phyloP scores from a whole-genome alignment of 1,140 invertebrate species.

The Brachionus koreanus region DNA sequence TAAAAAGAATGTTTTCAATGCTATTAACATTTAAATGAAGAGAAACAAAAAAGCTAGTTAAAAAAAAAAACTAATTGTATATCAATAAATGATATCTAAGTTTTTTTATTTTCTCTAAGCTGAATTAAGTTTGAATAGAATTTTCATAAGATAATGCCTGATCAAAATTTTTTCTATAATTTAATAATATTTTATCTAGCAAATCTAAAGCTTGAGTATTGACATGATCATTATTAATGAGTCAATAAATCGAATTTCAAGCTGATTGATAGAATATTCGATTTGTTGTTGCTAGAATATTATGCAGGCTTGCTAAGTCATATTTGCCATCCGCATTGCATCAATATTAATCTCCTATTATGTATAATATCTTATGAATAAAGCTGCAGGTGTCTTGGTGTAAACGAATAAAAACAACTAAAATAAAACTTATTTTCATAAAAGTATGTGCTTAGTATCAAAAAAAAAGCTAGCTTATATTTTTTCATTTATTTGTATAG shows the following conservation, averaged over 20 bases:
- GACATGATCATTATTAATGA: background rate
- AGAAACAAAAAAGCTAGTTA: conserved; percentile 8
- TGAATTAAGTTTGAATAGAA: background rate
- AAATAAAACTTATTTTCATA: background rate
- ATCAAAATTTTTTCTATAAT: background rate
- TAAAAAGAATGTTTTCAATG: background rate
- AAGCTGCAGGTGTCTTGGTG: background rate
- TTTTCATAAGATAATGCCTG: background rate
- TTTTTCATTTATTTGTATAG: background rate
- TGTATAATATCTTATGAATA: background rate
- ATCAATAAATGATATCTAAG: background rate
- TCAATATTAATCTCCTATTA: background rate
- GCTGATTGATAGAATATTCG: background rate
- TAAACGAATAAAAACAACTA: background rate
- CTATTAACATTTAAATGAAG: background rate
- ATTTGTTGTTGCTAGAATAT: background rate
- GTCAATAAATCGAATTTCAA: conserved; percentile 1
- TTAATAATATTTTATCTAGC: background rate
- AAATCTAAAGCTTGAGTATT: background rate
- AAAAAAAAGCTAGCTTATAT: background rate
- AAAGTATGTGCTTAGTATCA: conserved; percentile 1
- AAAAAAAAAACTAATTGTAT: background rate
- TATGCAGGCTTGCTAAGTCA: background rate
- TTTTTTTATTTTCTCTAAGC: background rate
- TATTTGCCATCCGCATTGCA: background rate